These are phyloP conservation scores for Battus philenor DNA, from an alignment of 1,140 invertebrate species.

Conservation along the genomic window DNA sequence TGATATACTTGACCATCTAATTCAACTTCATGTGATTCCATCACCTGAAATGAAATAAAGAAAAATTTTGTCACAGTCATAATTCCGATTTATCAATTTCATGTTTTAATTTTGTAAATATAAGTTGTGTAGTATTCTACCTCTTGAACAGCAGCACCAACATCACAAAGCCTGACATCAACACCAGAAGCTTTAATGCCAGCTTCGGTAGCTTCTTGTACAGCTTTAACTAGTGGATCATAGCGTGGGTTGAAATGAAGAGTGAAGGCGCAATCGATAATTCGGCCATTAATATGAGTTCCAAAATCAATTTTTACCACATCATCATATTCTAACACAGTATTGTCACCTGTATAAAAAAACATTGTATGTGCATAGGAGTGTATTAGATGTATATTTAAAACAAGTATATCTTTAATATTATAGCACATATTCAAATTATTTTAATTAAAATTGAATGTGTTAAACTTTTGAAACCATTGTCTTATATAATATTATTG, in stretches of 20 bases:
- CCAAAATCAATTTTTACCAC: slow-evolving; percentile 99
- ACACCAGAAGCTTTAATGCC: slow-evolving; percentile 97
- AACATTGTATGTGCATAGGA: not conserved
- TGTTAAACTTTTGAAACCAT: no score
- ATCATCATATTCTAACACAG: slow-evolving; percentile 96
- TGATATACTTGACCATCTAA: slow-evolving; percentile 97
- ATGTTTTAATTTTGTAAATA: not conserved
- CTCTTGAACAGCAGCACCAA: slow-evolving; percentile 98
- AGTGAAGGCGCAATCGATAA: slow-evolving; percentile 99
- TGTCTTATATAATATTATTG: no score
- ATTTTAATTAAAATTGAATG: no score
- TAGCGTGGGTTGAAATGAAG: slow-evolving; percentile 98
- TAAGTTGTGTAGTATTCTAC: no score
- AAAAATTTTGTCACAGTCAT: not conserved
- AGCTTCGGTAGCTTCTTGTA: slow-evolving; percentile 98
- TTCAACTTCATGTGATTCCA: slow-evolving; percentile 99
- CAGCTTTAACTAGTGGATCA: slow-evolving; percentile 96
- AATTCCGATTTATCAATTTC: slow-evolving; percentile 3
- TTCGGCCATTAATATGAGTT: slow-evolving; percentile 98
- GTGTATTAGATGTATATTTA: no score
- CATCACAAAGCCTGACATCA: slow-evolving; percentile 97
- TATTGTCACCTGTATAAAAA: slow-evolving; percentile 84
- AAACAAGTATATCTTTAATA: no score
- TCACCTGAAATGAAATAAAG: slow-evolving; percentile 67
- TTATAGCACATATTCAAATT: no score